Base-by-base conservation (phyloP, 2,113 vertebrate species). In the Columbina picui region DNA sequence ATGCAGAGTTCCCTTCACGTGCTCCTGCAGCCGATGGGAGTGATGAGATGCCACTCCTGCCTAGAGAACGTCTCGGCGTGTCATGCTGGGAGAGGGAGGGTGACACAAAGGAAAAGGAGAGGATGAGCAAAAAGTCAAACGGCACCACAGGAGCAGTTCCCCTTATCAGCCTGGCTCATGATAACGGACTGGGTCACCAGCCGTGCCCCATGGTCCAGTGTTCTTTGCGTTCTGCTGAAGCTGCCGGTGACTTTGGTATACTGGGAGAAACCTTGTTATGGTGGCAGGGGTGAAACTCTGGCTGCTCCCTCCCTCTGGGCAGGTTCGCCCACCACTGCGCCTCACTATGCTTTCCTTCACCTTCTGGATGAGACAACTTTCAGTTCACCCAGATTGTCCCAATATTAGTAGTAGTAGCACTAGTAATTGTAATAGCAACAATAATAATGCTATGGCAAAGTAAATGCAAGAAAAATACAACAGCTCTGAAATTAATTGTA, bases 161-260 rank as follows among this genome's bases (percentile, higher is more conserved):
- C 34, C 26, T 59, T 55, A 53, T 64, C 55, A 87, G 59, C 63
- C 64, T 52, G 50, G 21, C 25, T 76, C 5, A 0, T 25, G 43
- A 29, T 6, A 50, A 15, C 45, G 57, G 86, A 41, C 82, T 87
- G 55, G 82, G 52, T 7, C 74, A 57, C 22, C 49, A 53, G 45
- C 65, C 0, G 0, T 50, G 36, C 39, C 29, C 50, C 2, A 1
- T 26, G 12, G 45, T 6, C 22, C 6, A 1, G 16, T 3, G 14
- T 13, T 81, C 63, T n/a, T 59, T 50, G 49, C 17, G 67, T 15
- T 56, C 53, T 25, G 4, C 39, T 47, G n/a, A 79, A 77, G 64
- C 25, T 84, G 52, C 64, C 69, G 5, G 1, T 79, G 38, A 14
- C 55, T 68, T 26, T 50, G 27, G 22, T 10, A 61, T 39, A 32